These are phyloP conservation scores for Biston betularia DNA, from an alignment of 2,888 invertebrate species.

Conservation along the genomic window DNA sequence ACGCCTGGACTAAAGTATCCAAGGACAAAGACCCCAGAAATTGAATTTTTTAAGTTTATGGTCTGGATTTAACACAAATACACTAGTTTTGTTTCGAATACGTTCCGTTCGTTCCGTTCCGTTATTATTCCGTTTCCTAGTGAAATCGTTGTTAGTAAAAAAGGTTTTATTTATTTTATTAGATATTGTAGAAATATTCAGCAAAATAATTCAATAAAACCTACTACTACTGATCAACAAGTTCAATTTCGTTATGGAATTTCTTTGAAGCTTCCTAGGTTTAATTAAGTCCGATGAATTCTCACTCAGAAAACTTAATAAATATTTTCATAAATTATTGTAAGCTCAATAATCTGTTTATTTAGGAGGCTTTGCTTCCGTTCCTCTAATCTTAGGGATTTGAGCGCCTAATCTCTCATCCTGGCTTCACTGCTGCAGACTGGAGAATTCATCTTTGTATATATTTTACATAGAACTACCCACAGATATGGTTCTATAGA, in stretches of 20 bases:
- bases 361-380: conserved; percentile 41
- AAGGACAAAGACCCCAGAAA: no score
- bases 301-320: conserved; percentile 36
- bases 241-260: conserved; percentile 13
- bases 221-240: conserved; percentile 5
- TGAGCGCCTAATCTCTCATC: conserved; percentile 37
- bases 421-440: conserved; percentile 15
- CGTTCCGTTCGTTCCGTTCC: no score
- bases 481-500: no score
- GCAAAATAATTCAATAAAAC: background rate
- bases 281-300: conserved; percentile 32
- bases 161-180: background rate
- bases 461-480: background rate
- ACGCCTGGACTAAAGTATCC: no score
- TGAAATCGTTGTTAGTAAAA: background rate
- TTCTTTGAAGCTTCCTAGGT: conserved; percentile 4
- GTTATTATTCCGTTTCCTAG: no score
- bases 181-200: background rate
- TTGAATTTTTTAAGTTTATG: no score
- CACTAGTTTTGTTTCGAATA: no score
- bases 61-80: no score
- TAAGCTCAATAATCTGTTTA: conserved; percentile 52
- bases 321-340: conserved; percentile 46
- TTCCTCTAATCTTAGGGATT: conserved; percentile 38
- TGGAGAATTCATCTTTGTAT: conserved; percentile 15